Conservation (phyloP, 2,797 vertebrate species). For the Dryobates pubescens region DNA sequence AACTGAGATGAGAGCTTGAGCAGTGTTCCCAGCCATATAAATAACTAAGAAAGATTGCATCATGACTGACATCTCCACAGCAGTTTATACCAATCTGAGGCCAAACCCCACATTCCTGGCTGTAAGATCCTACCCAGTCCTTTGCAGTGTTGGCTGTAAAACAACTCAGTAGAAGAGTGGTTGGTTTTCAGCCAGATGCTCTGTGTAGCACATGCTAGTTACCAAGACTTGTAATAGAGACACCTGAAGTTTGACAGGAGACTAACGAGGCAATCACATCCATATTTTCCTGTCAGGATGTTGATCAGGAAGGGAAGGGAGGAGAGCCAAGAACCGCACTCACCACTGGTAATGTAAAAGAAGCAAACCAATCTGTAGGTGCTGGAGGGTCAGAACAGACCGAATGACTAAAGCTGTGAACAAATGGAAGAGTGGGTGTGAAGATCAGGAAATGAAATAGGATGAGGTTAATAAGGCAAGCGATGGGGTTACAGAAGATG, state of each 20-base stretch:
- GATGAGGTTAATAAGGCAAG: neutral
- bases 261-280: neutral
- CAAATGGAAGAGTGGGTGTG: neutral
- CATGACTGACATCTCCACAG: neutral
- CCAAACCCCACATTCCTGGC: neutral
- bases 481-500: neutral
- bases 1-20: neutral
- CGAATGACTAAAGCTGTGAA: neutral
- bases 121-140: neutral
- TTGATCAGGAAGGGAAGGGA: neutral
- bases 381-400: neutral
- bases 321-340: neutral
- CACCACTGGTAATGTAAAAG: neutral
- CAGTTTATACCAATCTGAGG: neutral
- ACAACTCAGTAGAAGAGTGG: neutral
- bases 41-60: fast-evolving
- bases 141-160: neutral
- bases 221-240: neutral
- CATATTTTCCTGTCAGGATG: neutral
- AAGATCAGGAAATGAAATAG: neutral
- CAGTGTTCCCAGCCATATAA: neutral
- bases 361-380: neutral
- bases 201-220: neutral
- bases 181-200: neutral
- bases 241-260: neutral